Evolutionary conservation across 2,113 vertebrate species (phyloP), one percentile per base, ranked within the genome.

Genomic region (Pterocles gutturalis): DNA sequence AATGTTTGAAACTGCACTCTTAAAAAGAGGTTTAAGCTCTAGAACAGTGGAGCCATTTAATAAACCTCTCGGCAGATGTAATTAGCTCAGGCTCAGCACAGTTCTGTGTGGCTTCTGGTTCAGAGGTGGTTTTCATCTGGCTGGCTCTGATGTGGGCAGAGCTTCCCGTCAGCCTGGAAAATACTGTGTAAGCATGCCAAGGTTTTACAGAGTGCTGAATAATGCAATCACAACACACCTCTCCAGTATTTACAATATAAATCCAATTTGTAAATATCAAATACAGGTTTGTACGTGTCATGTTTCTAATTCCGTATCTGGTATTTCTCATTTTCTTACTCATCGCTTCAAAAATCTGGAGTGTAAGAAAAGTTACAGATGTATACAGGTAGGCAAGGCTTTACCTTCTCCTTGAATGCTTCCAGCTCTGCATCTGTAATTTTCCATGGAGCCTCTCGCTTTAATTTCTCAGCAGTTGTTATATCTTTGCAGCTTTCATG

Each of bases 371-470:
- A 91, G 14, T 51, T 38, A 9, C 36, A 21, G 24, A 41, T 75
- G 80, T 91, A 48, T 71, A 79, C 94, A 85, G 60, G 48, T 65
- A 87, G 92, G 70, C 4, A 53, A 76, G 43, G 43, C 85, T 93
- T 98, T 98, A 99, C 99, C 99, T 99, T 99, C 95, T 99, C 99
- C 93, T 99, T 99, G 94, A 99, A 99, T 57, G 92, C 96, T 97
- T 98, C 99, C 87, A 99, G 97, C 93, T 99, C 99, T 86, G 98
- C 96, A 77, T 99, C 99, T 38, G 99, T 99, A 97, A 99, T 99
- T 98, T 99, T 99, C 99, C 99, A 99, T 2, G 99, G 99, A 71
- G 98, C 92, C 69, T 99, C 98, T 97, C 97, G 98, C 90, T 98
- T 98, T 98, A 99, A 98, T 97, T 98, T 98, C 87, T 99, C 99